phyloP scores from a whole-genome alignment of 2,888 invertebrate species.

The Zelleria hepariella region DNA sequence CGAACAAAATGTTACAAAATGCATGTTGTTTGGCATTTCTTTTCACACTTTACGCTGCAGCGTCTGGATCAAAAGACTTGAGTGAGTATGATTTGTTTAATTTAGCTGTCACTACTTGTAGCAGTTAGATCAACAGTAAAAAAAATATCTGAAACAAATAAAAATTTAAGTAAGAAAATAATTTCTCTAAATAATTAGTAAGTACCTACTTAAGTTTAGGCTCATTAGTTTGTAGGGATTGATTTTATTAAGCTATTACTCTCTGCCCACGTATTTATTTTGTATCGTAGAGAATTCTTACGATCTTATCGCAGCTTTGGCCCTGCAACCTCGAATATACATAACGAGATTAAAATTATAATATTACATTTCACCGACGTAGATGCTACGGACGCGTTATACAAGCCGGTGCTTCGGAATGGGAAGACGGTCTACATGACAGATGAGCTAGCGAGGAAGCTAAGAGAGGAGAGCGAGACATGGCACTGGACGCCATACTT shows the following conservation, averaged over 20 bases:
- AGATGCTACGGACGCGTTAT: conserved; percentile 34
- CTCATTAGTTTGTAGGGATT: too few species aligned
- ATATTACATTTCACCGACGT: not conserved
- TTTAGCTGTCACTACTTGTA: too few species aligned
- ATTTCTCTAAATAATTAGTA: too few species aligned
- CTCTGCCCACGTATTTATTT: not conserved
- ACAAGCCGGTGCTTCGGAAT: conserved; percentile 27
- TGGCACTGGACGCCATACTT: conserved; percentile 66
- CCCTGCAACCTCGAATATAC: not conserved
- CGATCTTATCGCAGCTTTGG: not conserved
- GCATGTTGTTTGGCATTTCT: not conserved
- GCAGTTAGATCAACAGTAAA: too few species aligned
- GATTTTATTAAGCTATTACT: not conserved
- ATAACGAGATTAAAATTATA: not conserved
- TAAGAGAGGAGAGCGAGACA: conserved; percentile 34
- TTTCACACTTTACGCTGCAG: not conserved
- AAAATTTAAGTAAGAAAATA: too few species aligned
- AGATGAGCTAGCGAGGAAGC: conserved; percentile 34
- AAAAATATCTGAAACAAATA: too few species aligned
- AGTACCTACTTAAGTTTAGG: too few species aligned
- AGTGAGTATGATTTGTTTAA: not conserved
- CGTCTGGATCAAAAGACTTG: not conserved
- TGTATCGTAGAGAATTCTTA: not conserved
- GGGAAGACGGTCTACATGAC: conserved; percentile 41
- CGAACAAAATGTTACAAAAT: not conserved